These are phyloP conservation scores for Sebastes kiyomatsui DNA, from an alignment of 2,797 vertebrate species.

Conservation along the genomic window DNA sequence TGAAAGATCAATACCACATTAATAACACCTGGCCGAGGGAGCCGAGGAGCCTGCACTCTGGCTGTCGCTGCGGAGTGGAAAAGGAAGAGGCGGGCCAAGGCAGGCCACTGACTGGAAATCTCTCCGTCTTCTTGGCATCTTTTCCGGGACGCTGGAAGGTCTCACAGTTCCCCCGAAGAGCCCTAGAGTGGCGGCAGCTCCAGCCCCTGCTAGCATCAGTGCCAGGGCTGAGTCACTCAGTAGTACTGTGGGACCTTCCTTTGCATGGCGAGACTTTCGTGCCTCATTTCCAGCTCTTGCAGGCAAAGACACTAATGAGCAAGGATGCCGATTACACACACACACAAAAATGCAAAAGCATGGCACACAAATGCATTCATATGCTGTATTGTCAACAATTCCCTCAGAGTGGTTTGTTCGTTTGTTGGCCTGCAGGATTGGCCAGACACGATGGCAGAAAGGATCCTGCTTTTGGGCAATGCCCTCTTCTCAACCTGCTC, in stretches of 20 bases:
- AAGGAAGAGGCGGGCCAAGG: conserved; percentile 48
- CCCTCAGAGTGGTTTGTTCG: conserved; percentile 25
- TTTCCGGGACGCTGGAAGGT: conserved; percentile 51
- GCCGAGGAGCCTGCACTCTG: conserved; percentile 48
- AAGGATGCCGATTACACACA: background rate
- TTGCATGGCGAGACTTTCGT: background rate
- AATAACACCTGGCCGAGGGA: conserved; percentile 76
- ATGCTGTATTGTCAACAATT: background rate
- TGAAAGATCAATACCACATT: conserved; percentile 80
- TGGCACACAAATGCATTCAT: background rate
- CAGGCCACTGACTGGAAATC: conserved; percentile 68
- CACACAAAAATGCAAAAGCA: background rate
- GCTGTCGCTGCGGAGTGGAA: conserved; percentile 35
- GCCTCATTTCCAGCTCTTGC: conserved; percentile 5
- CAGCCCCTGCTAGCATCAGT: conserved; percentile 31
- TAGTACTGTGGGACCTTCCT: conserved; percentile 13
- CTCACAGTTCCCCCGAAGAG: conserved; percentile 51
- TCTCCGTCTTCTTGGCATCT: conserved; percentile 60
- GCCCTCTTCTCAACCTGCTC: conserved; percentile 38
- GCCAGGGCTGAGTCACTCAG: conserved; percentile 36
- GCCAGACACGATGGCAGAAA: conserved; percentile 35
- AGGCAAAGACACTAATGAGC: conserved; percentile 7
- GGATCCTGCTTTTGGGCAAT: conserved; percentile 20
- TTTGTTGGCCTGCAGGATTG: conserved; percentile 28
- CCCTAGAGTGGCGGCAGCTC: conserved; percentile 29